Conservation (phyloP, 2,113 vertebrate genomes). For the Bos indicus region DNA sequence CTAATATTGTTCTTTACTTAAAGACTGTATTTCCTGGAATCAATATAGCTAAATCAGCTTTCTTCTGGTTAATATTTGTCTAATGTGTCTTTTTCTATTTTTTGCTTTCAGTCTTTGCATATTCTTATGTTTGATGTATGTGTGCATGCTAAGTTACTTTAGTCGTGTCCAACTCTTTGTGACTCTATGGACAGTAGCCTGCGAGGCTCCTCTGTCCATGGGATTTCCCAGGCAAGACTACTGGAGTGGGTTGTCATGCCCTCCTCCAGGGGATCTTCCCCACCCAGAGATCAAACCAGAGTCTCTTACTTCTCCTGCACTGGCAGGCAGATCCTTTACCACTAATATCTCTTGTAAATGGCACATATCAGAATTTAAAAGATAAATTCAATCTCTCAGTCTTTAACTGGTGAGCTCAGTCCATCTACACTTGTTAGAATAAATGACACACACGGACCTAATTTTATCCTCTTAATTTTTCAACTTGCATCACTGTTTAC, state of each 20-base stretch:
- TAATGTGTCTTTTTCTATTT: not conserved
- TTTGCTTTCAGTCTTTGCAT: not conserved
- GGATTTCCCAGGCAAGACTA: not conserved
- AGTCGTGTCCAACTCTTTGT: not conserved
- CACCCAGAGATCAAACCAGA: fast-evolving
- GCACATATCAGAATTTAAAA: not conserved
- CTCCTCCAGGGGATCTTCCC: not conserved
- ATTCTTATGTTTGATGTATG: constrained; percentile 19
- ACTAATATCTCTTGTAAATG: constrained; percentile 1
- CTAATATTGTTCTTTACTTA: not conserved
- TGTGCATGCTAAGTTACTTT: not conserved
- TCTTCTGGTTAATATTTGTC: not conserved
- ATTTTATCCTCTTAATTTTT: constrained; percentile 25
- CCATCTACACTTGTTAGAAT: not conserved
- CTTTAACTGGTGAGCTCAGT: not conserved
- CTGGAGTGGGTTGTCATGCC: not conserved
- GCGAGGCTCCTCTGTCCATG: not conserved
- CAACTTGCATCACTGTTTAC: not conserved
- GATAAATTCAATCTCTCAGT: not conserved
- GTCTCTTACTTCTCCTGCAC: not conserved
- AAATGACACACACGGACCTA: not conserved
- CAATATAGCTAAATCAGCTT: not conserved
- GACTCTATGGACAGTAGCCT: not conserved
- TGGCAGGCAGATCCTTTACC: not conserved
- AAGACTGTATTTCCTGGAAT: not conserved